Base-by-base conservation (phyloP, 2,888 invertebrate species). In the Nymphalis urticae region DNA sequence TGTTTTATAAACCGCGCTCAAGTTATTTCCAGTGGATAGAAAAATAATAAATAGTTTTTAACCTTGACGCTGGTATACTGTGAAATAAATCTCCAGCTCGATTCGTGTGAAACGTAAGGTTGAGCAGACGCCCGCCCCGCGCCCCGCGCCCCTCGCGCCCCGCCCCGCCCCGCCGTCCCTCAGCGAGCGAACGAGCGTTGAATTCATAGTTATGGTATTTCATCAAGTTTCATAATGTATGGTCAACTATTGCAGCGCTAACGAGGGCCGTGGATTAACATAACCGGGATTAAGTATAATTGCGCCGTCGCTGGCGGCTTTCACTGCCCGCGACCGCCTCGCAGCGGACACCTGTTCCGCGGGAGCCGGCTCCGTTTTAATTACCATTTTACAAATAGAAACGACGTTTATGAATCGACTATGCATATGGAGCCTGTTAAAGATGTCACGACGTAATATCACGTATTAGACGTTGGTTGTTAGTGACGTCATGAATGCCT, bases 251-350 rank as follows among this genome's bases (percentile, higher is more conserved):
- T 10, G 58, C 17, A 6, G 13, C 16, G 24, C 53, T 24, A 24
- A 53, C 53, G 53, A 53, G 53, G 27, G 13, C 53, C 53, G 13
- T 10, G 42, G 48, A 66, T 66, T 66, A 66, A 48, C 61, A 66
- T 62, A 66, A 66, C 61, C 54, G 66, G 66, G 54, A 53, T 16
- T 21, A 27, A 47, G 54, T 47, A 47, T 21, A 19, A 16, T 36
- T 27, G 47, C 32, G 47, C 19, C 17, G 10, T 50, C 24, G 24
- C 24, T 24, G 19, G 27, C 21, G 27, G 53, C 61, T 66, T 61
- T 66, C 61, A 62, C 66, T 56, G 27, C 27, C 10, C 16, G 54
- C 27, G 10, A 51, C 36, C 16, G 16, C 17, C 47, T 21, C 42
- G 3, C 16, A 19, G 17, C 16, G 51, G 8, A 19, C 19, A 24